phyloP scores from a whole-genome alignment of 2,888 invertebrate genomes.

The Lasiommata megera region DNA sequence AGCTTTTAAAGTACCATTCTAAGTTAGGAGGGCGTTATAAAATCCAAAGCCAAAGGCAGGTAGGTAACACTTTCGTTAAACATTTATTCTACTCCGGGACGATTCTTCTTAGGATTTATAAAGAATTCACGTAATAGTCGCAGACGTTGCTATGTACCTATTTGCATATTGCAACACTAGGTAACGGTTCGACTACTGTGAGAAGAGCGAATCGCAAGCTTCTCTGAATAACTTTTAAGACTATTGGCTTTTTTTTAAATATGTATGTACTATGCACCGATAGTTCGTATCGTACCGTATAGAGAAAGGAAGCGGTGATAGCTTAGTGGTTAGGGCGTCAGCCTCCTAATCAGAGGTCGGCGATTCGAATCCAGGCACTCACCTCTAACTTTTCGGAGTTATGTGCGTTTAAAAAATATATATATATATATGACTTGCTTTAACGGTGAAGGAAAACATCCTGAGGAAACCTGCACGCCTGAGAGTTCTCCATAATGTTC shows the following conservation, averaged over 20 bases:
- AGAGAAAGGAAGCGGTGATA: too few relatives aligned
- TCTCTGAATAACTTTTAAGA: not conserved
- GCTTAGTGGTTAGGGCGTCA: too few relatives aligned
- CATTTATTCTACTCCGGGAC: not conserved
- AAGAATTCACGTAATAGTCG: slow-evolving; percentile 6
- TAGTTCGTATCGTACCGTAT: too few relatives aligned
- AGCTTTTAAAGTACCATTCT: not conserved
- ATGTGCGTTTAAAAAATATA: too few relatives aligned
- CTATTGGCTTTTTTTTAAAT: not conserved
- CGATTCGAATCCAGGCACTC: too few relatives aligned
- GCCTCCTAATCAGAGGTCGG: too few relatives aligned
- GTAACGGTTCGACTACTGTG: not conserved
- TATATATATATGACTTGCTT: too few relatives aligned
- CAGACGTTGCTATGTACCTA: not conserved
- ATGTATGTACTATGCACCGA: too few relatives aligned
- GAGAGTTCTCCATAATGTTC: too few relatives aligned
- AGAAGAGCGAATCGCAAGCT: not conserved
- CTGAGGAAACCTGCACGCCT: too few relatives aligned
- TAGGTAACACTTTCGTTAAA: not conserved
- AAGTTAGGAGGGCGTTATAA: not conserved
- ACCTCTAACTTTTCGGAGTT: too few relatives aligned
- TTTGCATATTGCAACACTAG: not conserved
- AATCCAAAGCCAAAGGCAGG: not conserved
- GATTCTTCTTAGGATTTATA: slow-evolving; percentile 8
- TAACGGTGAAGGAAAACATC: too few relatives aligned